Base-by-base conservation (phyloP, 2,888 invertebrate species). In the Epistrophe eligans region DNA sequence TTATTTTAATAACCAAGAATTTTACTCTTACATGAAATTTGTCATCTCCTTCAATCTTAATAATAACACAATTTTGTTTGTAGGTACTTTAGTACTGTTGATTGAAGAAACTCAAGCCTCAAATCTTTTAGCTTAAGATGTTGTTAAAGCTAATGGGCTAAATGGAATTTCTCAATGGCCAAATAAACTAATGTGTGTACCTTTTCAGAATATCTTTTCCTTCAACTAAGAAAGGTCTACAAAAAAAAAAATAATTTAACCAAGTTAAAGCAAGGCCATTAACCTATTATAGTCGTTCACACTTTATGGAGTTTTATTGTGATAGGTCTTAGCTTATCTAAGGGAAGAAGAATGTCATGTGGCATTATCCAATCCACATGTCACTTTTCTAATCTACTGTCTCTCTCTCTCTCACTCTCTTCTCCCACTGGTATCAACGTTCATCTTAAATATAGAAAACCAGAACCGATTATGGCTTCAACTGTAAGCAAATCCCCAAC, bases 281-380 rank as follows among this genome's bases (percentile, higher is more conserved):
- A 40, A 45, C 38, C 24, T 24, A 43, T 24, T 24, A 13, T 24
- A 13, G 19, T 13, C 28, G 8, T 58, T 50, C 32, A 58, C 48
- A 73, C 50, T 67, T 67, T 19, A 24, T 10, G 50, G 55, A 45
- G 62, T 64, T 10, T 40, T 45, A 43, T 43, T 64, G 28, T 64
- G 24, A 45, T 64, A 15, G 43, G 43, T 43, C 24, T 64, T 64
- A 45, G n/a, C 62, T 28, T 5, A 24, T 64, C 62, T 24, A n/a
- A 10, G 10, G n/a, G 50, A 15, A 24, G 19, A 58, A 50, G 9
- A 19, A 57, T 58, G 55, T 73, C 57, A 57, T 58, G 45, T 45
- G 43, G 38, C 7, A 79, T 64, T 74, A 50, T 74, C 52, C 50
- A 58, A 80, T 73, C 57, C 40, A 24, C 40, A 74, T 58, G 17